Percentiles rank a stretch among this genome's conserved stretches.
Evolutionary conservation across 2,113 vertebrate species (phyloP).

Genomic region (Podiceps cristatus): DNA sequence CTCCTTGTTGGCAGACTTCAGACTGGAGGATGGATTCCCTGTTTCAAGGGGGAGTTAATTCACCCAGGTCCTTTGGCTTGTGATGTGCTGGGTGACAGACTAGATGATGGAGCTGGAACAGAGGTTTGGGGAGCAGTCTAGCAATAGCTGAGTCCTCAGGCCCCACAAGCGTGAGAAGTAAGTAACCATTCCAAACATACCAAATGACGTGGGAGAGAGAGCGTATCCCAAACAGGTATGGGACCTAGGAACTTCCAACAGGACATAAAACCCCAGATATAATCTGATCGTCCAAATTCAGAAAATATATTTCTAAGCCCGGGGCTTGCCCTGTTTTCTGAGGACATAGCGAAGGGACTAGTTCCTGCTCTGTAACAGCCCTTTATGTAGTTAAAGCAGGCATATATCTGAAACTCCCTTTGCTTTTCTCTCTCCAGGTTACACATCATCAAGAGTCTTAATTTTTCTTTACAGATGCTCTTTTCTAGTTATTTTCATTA

Average conservation of each 20-base stretch:
- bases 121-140: background rate
- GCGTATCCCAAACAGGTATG: background rate
- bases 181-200: background rate
- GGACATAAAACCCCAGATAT: background rate
- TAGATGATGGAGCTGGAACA: background rate
- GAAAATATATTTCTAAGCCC: background rate
- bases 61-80: background rate
- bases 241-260: background rate
- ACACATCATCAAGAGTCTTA: background rate
- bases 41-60: background rate
- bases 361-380: background rate
- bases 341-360: background rate
- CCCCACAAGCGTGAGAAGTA: conserved; percentile 5
- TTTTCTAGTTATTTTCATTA: background rate
- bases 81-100: background rate
- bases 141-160: background rate
- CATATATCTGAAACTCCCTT: background rate
- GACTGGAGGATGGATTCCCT: background rate
- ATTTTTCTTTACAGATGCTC: background rate
- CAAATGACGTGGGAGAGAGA: background rate
- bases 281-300: background rate
- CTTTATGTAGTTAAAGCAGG: background rate
- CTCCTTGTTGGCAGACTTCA: background rate
- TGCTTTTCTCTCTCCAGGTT: background rate
- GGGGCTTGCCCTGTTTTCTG: background rate